phyloP scores from a whole-genome alignment of 2,888 invertebrate genomes.

The Acanthosepion pharaonis region DNA sequence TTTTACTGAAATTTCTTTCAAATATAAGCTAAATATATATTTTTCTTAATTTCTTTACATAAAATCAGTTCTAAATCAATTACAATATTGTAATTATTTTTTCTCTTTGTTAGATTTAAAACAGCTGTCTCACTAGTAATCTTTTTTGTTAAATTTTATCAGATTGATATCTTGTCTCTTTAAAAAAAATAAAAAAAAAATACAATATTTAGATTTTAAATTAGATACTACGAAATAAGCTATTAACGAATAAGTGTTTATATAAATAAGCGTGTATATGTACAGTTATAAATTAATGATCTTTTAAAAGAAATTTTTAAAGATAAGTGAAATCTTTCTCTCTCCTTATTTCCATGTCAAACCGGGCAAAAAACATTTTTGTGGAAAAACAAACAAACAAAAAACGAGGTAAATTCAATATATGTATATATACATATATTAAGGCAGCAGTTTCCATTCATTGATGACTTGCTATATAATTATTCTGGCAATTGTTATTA shows the following conservation, averaged over 20 bases:
- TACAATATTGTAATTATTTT: background rate
- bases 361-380: background rate
- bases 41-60: background rate
- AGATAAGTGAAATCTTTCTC: background rate
- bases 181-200: background rate
- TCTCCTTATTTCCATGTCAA: background rate
- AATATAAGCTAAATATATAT: background rate
- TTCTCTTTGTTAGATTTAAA: background rate
- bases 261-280: background rate
- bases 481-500: background rate
- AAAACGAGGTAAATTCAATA: too few species aligned
- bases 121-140: background rate
- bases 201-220: background rate
- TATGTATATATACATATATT: background rate
- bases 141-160: background rate
- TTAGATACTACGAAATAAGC: background rate
- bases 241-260: background rate
- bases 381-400: background rate
- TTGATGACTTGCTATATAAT: background rate
- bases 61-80: background rate
- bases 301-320: background rate
- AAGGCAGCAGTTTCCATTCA: background rate
- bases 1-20: background rate
- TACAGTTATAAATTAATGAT: background rate
- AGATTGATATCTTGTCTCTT: constrained; percentile 17